These are phyloP conservation scores for Tychaedon coryphoeus DNA, from an alignment of 2,113 vertebrate species.

Conservation along the genomic window DNA sequence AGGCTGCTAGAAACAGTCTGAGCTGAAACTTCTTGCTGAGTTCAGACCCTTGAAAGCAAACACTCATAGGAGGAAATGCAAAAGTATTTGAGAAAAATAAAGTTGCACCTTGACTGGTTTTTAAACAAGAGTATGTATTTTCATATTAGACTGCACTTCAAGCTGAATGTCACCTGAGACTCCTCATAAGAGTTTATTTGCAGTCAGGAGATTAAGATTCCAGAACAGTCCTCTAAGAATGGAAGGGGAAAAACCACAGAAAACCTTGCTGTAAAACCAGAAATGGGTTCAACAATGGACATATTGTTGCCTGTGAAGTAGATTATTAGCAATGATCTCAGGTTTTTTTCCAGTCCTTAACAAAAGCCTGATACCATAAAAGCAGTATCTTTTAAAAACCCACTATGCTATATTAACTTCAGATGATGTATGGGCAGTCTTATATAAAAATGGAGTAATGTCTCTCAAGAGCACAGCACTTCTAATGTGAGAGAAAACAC, in stretches of 20 bases:
- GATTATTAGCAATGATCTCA: background rate
- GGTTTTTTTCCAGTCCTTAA: background rate
- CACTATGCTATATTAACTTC: background rate
- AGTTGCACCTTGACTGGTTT: background rate
- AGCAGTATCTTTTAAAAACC: background rate
- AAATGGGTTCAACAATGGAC: background rate
- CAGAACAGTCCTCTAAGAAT: background rate
- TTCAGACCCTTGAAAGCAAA: background rate
- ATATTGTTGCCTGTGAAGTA: background rate
- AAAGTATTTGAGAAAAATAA: background rate
- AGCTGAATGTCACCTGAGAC: background rate
- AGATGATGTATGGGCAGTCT: conserved; percentile 68
- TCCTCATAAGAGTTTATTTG: background rate
- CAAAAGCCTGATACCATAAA: background rate
- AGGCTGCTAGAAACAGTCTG: background rate
- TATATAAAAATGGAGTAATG: conserved; percentile 71
- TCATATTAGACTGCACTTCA: background rate
- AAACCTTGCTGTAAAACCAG: background rate
- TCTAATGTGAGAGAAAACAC: conserved; percentile 38
- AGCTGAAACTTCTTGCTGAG: background rate
- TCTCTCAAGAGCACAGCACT: conserved; percentile 68
- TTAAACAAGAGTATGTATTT: background rate
- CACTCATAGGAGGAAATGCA: background rate
- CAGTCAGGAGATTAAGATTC: background rate
- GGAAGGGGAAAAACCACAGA: background rate